Conservation (phyloP, 2,888 invertebrate species). For the Sialis fuliginosa region DNA sequence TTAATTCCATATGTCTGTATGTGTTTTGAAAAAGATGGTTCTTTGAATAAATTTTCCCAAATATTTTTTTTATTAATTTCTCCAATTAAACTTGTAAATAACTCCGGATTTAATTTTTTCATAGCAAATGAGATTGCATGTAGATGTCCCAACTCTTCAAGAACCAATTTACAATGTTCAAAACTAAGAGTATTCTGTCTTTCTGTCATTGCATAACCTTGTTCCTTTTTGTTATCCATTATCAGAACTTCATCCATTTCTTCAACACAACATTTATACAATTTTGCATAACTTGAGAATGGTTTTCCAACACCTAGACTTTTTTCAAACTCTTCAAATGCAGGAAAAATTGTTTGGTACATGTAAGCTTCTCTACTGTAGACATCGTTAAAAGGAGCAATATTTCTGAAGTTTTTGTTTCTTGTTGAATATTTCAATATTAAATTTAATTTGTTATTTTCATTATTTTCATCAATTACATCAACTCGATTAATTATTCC, state of each 20-base stretch:
- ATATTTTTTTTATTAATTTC: not conserved
- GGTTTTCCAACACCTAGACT: not conserved
- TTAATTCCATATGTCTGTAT: not conserved
- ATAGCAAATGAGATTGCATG: conserved; percentile 1
- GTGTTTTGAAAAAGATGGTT: not conserved
- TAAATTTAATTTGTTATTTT: not conserved
- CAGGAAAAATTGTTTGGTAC: conserved; percentile 1
- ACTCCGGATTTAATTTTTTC: conserved; percentile 1
- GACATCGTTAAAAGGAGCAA: not conserved
- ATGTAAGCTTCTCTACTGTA: conserved; percentile 1
- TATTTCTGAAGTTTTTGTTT: not conserved
- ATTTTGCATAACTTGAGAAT: not conserved
- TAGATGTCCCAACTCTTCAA: conserved; percentile 1
- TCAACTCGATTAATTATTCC: not conserved
- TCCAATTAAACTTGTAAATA: not conserved
- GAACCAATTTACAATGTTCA: conserved; percentile 1
- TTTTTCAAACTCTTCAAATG: conserved; percentile 2
- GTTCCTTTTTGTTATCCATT: conserved; percentile 7
- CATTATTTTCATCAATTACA: not conserved
- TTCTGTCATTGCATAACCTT: not conserved
- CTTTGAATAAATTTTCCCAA: not conserved
- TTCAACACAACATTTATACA: not conserved
- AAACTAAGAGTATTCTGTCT: conserved; percentile 2
- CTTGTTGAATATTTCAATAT: not conserved
- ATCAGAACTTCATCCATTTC: conserved; percentile 12